phyloP scores from a whole-genome alignment of 1,140 invertebrate genomes.

The Dreissena polymorpha region DNA sequence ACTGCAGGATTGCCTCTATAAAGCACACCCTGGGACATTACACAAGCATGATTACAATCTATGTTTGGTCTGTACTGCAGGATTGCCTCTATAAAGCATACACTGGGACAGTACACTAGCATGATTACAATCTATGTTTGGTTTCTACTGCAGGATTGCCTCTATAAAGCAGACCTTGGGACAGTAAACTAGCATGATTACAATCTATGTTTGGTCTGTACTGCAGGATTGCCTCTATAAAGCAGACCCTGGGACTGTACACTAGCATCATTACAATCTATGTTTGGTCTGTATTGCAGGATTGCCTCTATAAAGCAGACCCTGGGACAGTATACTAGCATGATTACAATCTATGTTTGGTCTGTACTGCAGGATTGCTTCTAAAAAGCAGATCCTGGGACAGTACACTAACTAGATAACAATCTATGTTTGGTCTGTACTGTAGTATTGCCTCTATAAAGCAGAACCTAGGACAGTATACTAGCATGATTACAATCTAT shows the following conservation, averaged over 20 bases:
- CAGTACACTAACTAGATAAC: slow-evolving; percentile 79
- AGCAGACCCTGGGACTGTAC: slow-evolving; percentile 87
- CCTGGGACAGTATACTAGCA: slow-evolving; percentile 83
- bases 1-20: slow-evolving; percentile 85
- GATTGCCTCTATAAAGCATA: slow-evolving; percentile 89
- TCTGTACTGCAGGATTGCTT: slow-evolving; percentile 82
- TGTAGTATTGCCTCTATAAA: slow-evolving; percentile 87
- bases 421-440: not conserved
- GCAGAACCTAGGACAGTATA: slow-evolving; percentile 86
- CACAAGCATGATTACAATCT: slow-evolving; percentile 56
- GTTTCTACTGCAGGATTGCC: slow-evolving; percentile 82
- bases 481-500: slow-evolving; percentile 39
- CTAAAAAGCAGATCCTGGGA: slow-evolving; percentile 88
- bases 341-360: too few relatives aligned
- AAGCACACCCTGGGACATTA: slow-evolving; percentile 87
- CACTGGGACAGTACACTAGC: slow-evolving; percentile 84
- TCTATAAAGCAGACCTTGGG: slow-evolving; percentile 88
- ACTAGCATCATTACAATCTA: slow-evolving; percentile 49
- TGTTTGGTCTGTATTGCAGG: slow-evolving; percentile 47
- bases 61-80: slow-evolving; percentile 46
- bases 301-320: slow-evolving; percentile 89
- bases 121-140: too few relatives aligned
- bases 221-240: slow-evolving; percentile 86
- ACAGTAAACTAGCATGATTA: slow-evolving; percentile 80
- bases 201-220: too few relatives aligned